Evolutionary conservation across 2,797 vertebrate species (phyloP), one percentile per base, ranked within the genome.

Genomic region (Gymnoscopelus microlampas): DNA sequence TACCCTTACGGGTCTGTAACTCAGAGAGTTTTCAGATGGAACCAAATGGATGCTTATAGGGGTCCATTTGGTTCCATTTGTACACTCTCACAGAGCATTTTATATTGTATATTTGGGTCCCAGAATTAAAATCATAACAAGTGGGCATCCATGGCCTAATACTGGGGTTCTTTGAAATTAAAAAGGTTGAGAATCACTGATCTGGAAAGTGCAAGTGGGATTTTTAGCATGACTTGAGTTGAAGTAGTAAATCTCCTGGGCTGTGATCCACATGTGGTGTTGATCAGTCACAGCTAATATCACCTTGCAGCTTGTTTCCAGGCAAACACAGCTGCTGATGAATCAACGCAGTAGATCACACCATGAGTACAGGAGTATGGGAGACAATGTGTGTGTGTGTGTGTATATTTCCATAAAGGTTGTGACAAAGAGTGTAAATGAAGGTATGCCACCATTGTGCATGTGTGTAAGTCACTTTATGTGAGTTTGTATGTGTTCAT

Each of bases 221-320:
- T 78, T 64, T 77, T 76, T 83, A 66, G 66, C 63, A 68, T 9
- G 54, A 35, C 70, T 74, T 44, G 76, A 35, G 80, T 77, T 85
- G 62, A 75, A 70, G 79, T 61, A 74, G 71, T 79, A 85, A 84
- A 85, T 81, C 74, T 81, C 79, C 60, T 3, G 11, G 39, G 70
- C 74, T 77, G 29, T 61, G 81, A 82, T 85, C 73, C 76, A 83
- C 85, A 89, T 85, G 80, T 91, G 90, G 73, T 84, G 73, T 79
- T 85, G 83, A 86, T 90, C 85, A 89, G 89, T 92, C 89, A 90
- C 85, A 87, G 87, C 77, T 84, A 88, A 90, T 86, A 88, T 88
- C 86, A 85, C 77, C 80, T 77, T 76, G 79, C 81, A 79, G 77
- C 80, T 80, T 76, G 73, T 71, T 70, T 82, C 64, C 78, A 83